Conservation (phyloP, 2,113 vertebrate species). For the Zapornia atra region DNA sequence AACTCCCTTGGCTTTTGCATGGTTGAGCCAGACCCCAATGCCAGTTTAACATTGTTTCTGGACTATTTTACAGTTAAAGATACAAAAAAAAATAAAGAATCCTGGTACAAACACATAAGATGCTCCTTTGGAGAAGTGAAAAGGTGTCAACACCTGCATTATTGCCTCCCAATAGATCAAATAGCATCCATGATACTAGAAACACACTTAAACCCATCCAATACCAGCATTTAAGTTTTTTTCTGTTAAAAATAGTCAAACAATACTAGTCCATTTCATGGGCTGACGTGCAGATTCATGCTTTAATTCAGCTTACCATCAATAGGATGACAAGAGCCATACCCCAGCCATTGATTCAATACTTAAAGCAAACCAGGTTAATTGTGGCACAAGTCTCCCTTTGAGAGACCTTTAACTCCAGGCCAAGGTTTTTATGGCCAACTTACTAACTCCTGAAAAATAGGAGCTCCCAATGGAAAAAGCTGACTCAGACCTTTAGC, state of each 20-base stretch:
- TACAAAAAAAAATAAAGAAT: constrained; percentile 67
- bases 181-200: neutral
- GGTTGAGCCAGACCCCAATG: neutral
- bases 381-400: constrained; percentile 43
- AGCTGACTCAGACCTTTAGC: constrained; percentile 60
- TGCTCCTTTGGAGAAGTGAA: constrained; percentile 63
- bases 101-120: constrained; percentile 45
- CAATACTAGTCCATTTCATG: constrained; percentile 54
- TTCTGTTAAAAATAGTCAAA: constrained; percentile 53
- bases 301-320: constrained; percentile 48
- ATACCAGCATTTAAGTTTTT: constrained; percentile 61
- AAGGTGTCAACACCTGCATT: constrained; percentile 60
- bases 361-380: constrained; percentile 32
- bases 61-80: constrained; percentile 55
- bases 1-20: neutral
- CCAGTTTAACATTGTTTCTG: neutral
- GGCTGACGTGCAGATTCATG: constrained; percentile 61
- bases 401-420: constrained; percentile 44
- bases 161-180: constrained; percentile 47
- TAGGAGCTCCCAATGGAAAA: constrained; percentile 59
- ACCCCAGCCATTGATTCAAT: constrained; percentile 3
- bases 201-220: constrained; percentile 53
- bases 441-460: constrained; percentile 65
- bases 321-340: neutral
- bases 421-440: constrained; percentile 52